A percentile compares a stretch with the other conserved stretches of the same genome.
Evolutionary conservation across 2,113 vertebrate species (phyloP).

Genomic region (Zosterops hypoxanthus): DNA sequence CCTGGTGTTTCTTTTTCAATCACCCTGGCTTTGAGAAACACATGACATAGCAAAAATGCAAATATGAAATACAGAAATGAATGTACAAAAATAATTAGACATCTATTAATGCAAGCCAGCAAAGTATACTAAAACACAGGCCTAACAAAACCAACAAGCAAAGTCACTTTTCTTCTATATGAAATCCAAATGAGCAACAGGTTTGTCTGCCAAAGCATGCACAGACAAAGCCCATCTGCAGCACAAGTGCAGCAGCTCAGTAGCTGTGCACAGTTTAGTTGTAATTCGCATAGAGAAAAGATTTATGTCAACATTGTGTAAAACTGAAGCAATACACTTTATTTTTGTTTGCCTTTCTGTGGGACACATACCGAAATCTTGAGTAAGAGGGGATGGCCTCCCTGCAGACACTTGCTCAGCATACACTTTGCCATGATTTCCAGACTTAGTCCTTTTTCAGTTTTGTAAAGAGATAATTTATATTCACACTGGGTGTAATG

Average conservation of each 20-base stretch:
- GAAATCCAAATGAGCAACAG: neutral
- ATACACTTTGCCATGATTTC: conserved; percentile 46
- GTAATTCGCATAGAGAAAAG: conserved; percentile 24
- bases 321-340: conserved; percentile 23
- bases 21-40: neutral
- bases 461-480: conserved; percentile 37
- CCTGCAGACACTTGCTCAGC: conserved; percentile 43
- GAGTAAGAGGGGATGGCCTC: conserved; percentile 33
- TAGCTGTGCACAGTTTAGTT: neutral
- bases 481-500: neutral
- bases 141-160: rapidly evolving
- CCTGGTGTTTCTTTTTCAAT: neutral
- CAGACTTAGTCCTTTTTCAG: neutral
- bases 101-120: neutral
- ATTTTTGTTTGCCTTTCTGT: conserved; percentile 46
- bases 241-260: neutral
- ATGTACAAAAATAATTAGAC: neutral
- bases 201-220: neutral
- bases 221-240: conserved; percentile 34
- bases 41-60: neutral
- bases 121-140: neutral
- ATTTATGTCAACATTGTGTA: conserved; percentile 37
- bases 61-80: neutral
- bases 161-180: neutral
- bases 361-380: conserved; percentile 48